These are phyloP conservation scores for Dendrocopos noguchii DNA, from an alignment of 2,113 vertebrate species.

Conservation along the genomic window DNA sequence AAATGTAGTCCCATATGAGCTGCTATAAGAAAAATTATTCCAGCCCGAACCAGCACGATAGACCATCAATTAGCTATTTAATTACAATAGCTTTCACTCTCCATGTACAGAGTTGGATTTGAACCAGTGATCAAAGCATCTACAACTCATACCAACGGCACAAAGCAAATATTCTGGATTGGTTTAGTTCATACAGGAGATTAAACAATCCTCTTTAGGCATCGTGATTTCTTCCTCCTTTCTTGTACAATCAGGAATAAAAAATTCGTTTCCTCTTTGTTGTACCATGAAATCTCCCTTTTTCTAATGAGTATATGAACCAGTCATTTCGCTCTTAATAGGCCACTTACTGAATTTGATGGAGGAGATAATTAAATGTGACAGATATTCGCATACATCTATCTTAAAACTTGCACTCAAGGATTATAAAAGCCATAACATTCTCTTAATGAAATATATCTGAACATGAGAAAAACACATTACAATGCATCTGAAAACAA, in stretches of 20 bases:
- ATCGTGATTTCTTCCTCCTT: slow-evolving; percentile 5
- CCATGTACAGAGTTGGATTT: not conserved
- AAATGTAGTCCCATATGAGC: not conserved
- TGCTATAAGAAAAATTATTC: not conserved
- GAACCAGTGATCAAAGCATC: slow-evolving; percentile 14
- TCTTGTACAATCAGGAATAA: slow-evolving; percentile 45
- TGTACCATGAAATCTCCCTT: slow-evolving; percentile 60
- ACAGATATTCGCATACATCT: slow-evolving; percentile 68
- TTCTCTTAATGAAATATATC: slow-evolving; percentile 61
- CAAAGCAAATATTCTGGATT: slow-evolving; percentile 1
- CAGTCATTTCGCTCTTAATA: slow-evolving; percentile 70
- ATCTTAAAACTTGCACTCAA: slow-evolving; percentile 74
- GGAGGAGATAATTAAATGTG: slow-evolving; percentile 78
- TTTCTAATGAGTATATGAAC: slow-evolving; percentile 72
- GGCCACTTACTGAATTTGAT: slow-evolving; percentile 70
- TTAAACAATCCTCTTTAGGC: slow-evolving; percentile 34
- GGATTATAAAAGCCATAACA: slow-evolving; percentile 73
- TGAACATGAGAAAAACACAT: slow-evolving; percentile 62
- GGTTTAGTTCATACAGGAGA: not conserved
- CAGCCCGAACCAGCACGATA: not conserved
- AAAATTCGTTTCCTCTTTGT: slow-evolving; percentile 33
- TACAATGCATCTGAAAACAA: slow-evolving; percentile 64
- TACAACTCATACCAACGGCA: not conserved
- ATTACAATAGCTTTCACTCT: not conserved
- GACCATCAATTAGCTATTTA: not conserved